Evolutionary conservation across 1,140 invertebrate species (phyloP), one percentile per base, ranked within the genome.

Genomic region (Drosophila grimshawi): DNA sequence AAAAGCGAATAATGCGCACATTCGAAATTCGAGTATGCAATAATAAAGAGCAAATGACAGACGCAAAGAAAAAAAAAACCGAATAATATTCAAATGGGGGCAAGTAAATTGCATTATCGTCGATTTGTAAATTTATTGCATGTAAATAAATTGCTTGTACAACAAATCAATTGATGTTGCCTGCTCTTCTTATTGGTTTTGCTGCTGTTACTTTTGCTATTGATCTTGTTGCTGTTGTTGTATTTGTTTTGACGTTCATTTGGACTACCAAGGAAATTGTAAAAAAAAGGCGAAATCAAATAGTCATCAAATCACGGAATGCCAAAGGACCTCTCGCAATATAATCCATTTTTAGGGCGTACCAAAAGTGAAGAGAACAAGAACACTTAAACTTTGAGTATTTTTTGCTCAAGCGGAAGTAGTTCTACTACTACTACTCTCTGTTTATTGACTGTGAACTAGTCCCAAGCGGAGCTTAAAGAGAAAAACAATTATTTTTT

Each of bases 31-130:
- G 67, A 51, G 49, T 76, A 72, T 76, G 76, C 76, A 83, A 83
- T 75, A 55, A 83, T 83, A 83, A 83, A 62, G 41, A n/a, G 32
- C 57, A 56, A 69, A 56, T 62, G 46, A 56, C 43, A 46, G 75
- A 41, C 64, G 49, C 49, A 63, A 45, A 59, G 19, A 51, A 61
- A 11, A 48, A 43, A 32, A 45, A 37, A 35, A 32, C 48, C 10
- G 30, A n/a, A 51, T 63, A 65, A 59, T 61, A 41, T 33, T 8
- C 70, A 64, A 69, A 63, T 66, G 35, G 66, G 49, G 8, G 77
- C 70, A 72, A 80, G 83, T 81, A 86, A 86, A 86, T 86, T 86
- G 78, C 81, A 86, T 86, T 86, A 86, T 86, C 82, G 78, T 86
- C 86, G 82, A 86, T 86, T 86, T 76, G 66, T 52, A 66, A 86